Conservation (phyloP, 2,888 invertebrate genomes). For the Emmelina monodactyla region DNA sequence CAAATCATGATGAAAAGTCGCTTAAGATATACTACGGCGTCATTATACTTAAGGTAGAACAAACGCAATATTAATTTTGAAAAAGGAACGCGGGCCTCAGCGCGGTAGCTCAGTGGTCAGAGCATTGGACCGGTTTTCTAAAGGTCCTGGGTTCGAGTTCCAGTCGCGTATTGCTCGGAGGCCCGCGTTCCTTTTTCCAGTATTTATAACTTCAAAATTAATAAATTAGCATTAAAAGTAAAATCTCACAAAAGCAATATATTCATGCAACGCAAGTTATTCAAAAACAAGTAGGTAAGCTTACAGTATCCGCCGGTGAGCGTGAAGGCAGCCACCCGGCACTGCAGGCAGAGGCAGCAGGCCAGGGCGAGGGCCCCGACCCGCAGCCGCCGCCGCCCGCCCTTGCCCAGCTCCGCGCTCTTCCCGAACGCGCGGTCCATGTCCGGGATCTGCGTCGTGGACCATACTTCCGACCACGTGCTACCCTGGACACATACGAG, state of each 20-base stretch:
- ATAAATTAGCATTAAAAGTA: background rate
- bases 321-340: constrained; percentile 33
- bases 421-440: constrained; percentile 35
- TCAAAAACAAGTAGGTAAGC: no score
- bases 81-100: no score
- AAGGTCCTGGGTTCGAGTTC: no score
- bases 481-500: no score
- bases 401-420: constrained; percentile 13
- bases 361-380: constrained; percentile 37
- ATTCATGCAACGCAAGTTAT: no score
- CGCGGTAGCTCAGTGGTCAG: no score
- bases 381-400: constrained; percentile 35
- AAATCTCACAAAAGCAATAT: background rate
- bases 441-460: constrained; percentile 38
- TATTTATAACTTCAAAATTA: background rate
- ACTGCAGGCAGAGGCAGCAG: constrained; percentile 43
- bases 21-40: no score
- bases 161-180: background rate
- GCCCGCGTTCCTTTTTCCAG: background rate
- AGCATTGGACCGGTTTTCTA: no score
- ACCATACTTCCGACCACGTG: constrained; percentile 48
- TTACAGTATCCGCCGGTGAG: constrained; percentile 42
- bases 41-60: no score
- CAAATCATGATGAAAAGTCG: no score
- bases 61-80: no score